Conservation (phyloP, 2,113 vertebrate genomes). For the Coptodon bakossiorum region DNA sequence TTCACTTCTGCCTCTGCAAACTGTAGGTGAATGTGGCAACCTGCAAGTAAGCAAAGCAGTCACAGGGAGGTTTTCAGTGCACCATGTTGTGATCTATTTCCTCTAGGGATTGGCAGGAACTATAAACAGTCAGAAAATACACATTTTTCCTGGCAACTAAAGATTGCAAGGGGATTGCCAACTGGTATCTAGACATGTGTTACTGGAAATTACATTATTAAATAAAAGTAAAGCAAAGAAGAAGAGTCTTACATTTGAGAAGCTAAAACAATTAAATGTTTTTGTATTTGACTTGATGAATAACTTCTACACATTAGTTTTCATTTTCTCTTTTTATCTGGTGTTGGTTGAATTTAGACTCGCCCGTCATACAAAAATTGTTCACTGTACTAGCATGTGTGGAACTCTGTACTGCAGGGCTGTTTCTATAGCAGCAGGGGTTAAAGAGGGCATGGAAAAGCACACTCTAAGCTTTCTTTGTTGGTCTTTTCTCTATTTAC, state of each 20-base stretch:
- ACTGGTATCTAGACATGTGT: background rate
- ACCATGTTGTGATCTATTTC: background rate
- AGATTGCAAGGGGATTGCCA: background rate
- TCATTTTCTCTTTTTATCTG: background rate
- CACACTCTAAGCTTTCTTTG: background rate
- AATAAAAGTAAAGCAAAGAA: background rate
- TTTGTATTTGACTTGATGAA: background rate
- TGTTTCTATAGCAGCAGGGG: slow-evolving; percentile 15
- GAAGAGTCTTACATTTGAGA: background rate
- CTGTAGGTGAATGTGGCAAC: background rate
- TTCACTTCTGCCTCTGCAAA: background rate
- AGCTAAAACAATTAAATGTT: background rate
- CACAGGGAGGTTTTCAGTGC: background rate
- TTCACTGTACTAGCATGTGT: background rate
- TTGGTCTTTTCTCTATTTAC: background rate
- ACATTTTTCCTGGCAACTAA: background rate
- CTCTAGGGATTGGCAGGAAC: background rate
- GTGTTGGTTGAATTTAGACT: background rate
- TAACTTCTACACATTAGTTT: background rate
- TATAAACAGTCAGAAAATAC: background rate
- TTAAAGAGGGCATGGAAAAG: background rate
- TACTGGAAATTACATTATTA: background rate
- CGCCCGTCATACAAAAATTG: background rate
- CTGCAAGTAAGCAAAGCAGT: background rate
- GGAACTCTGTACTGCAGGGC: background rate